A percentile compares a stretch with the other conserved stretches of the same genome.
Conservation (phyloP, 2,888 invertebrate species). For the Amphipyra berbera region DNA sequence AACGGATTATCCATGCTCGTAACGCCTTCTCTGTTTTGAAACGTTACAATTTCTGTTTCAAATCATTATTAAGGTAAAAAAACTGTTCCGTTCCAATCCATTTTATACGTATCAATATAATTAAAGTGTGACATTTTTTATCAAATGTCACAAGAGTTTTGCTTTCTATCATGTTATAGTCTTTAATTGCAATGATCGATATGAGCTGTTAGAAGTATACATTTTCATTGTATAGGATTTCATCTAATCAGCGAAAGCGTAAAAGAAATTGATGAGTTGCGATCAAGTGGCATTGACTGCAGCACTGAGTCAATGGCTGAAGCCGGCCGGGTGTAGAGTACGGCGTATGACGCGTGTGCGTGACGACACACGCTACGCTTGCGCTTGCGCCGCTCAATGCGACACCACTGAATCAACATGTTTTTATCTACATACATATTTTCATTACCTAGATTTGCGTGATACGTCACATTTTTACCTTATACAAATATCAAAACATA, state of each 20-base stretch:
- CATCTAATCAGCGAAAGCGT: constrained; percentile 40
- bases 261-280: constrained; percentile 37
- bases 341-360: constrained; percentile 56
- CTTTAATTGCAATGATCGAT: constrained; percentile 4
- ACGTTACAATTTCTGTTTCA: constrained; percentile 52
- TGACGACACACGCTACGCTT: constrained; percentile 56
- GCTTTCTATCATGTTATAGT: not conserved
- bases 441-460: constrained; percentile 20
- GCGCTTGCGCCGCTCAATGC: constrained; percentile 35
- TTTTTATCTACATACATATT: constrained; percentile 30
- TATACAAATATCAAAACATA: not conserved
- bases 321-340: constrained; percentile 51
- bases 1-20: constrained; percentile 76
- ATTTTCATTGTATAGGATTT: constrained; percentile 13
- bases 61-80: constrained; percentile 27
- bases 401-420: constrained; percentile 33
- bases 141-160: constrained; percentile 23
- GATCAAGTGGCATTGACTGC: constrained; percentile 58
- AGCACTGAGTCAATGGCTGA: constrained; percentile 60
- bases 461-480: constrained; percentile 1
- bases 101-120: constrained; percentile 38
- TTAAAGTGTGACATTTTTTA: constrained; percentile 29
- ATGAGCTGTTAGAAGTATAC: constrained; percentile 1
- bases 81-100: constrained; percentile 31
- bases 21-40: constrained; percentile 66